Base-by-base conservation (phyloP, 2,113 vertebrate species). In the Lepus americanus region DNA sequence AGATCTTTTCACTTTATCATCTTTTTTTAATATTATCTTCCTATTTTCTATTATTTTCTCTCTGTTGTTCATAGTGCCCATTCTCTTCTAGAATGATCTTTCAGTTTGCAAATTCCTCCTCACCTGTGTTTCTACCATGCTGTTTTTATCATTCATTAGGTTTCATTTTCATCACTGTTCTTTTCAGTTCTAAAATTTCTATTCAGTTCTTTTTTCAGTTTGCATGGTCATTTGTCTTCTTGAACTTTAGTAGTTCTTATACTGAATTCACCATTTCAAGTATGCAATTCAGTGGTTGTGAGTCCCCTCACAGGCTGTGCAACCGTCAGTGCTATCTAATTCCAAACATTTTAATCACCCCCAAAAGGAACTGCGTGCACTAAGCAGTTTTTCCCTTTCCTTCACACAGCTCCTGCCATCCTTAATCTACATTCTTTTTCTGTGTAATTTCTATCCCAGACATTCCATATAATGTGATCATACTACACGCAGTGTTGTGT, bases 161-260 rank as follows among this genome's bases (percentile, higher is more conserved):
- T 33, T 74, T 55, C 5, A 36, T n/a, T 82, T 55, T 74, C 12
- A 64, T 73, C 31, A 82, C 53, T 87, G 1, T 72, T 87, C 31
- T 13, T 80, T 80, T 36, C 17, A 64, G 11, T 72, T 79, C 12
- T 22, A 64, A 53, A 87, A 73, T 63, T 91, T 81, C 3, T n/a
- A 7, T 55, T 80, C n/a, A 63, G n/a, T 33, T 79, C 66, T n/a
- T 64, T 44, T 33, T 44, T 69, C 17, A 89, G n/a, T 49, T 22
- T 49, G 16, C 8, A 27, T 17, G 27, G 49, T 59, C 49, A 76
- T 66, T 76, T 76, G 8, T 76, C 27, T n/a, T 80, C 4, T 66
- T 88, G 27, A 81, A 73, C 25, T 81, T 29, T 53, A 39, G 74
- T 87, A 31, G 67, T 72, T 93, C 73, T 83, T 64, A 74, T 53